phyloP scores from a whole-genome alignment of 1,140 invertebrate genomes.

The Drosophila micromelanica region DNA sequence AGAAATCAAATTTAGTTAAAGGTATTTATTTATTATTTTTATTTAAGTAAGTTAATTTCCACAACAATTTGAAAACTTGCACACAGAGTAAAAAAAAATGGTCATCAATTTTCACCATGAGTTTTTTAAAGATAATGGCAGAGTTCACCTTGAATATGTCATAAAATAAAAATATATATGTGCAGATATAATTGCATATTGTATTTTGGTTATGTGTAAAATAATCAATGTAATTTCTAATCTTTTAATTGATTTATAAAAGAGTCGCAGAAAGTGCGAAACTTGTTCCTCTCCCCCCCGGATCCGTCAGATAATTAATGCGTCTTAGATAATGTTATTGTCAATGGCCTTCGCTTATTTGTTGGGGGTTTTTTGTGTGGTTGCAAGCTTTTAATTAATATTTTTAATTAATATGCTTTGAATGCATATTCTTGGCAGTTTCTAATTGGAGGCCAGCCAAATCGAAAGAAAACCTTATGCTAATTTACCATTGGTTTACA shows the following conservation, averaged over 20 bases:
- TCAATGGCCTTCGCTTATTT: conserved; percentile 50
- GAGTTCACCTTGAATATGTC: too few relatives aligned
- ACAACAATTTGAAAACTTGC: too few relatives aligned
- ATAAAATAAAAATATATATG: too few relatives aligned
- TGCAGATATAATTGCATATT: too few relatives aligned
- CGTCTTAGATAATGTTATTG: background rate
- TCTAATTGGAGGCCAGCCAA: conserved; percentile 62
- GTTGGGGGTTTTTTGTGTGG: conserved; percentile 1
- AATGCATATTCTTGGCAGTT: conserved; percentile 71
- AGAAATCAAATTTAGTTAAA: too few relatives aligned
- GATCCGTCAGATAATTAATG: too few relatives aligned
- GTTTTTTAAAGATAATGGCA: too few relatives aligned
- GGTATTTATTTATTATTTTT: conserved; percentile 26
- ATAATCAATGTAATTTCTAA: conserved; percentile 29
- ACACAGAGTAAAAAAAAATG: too few relatives aligned
- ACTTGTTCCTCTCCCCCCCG: too few relatives aligned
- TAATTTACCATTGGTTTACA: conserved; percentile 16
- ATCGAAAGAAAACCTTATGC: conserved; percentile 30
- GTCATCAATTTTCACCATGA: too few relatives aligned
- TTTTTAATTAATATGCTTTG: conserved; percentile 67
- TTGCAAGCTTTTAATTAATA: conserved; percentile 43
- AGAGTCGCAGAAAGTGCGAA: conserved; percentile 19
- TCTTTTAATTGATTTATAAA: conserved; percentile 23
- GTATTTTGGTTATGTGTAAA: conserved; percentile 25
- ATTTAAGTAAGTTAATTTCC: background rate